A percentile compares a stretch with the other conserved stretches of the same genome.
These are phyloP conservation scores for Oryzaephilus surinamensis DNA, from an alignment of 1,140 invertebrate genomes.

Conservation along the genomic window DNA sequence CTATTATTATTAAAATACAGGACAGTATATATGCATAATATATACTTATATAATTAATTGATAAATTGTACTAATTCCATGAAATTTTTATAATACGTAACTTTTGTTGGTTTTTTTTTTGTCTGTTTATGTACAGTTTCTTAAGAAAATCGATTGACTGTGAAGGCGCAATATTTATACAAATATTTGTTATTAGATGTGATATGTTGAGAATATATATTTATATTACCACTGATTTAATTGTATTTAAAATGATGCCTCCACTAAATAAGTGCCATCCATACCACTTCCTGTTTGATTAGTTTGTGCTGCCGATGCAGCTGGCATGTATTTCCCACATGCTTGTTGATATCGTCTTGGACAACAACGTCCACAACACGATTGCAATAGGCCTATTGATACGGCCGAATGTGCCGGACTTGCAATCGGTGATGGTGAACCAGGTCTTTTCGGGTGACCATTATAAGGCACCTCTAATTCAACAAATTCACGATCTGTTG, in stretches of 20 bases:
- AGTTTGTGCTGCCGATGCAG: slow-evolving; percentile 60
- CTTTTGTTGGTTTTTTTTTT: too few species aligned
- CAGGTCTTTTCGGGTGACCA: slow-evolving; percentile 80
- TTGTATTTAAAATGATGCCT: slow-evolving; percentile 60
- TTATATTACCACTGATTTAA: too few species aligned
- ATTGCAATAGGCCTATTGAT: slow-evolving; percentile 63
- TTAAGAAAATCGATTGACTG: background rate
- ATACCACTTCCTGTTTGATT: slow-evolving; percentile 66
- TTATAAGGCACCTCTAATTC: slow-evolving; percentile 90
- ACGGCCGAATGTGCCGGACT: slow-evolving; percentile 77
- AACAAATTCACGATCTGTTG: slow-evolving; percentile 94
- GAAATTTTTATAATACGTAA: too few species aligned
- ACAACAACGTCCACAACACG: slow-evolving; percentile 79
- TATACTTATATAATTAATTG: too few species aligned
- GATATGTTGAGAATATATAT: background rate
- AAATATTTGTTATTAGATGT: background rate
- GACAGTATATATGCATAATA: too few species aligned
- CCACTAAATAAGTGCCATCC: slow-evolving; percentile 72
- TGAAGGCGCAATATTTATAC: background rate
- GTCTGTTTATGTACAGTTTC: background rate
- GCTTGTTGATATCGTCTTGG: slow-evolving; percentile 80
- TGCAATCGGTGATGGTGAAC: slow-evolving; percentile 71
- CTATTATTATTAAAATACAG: background rate
- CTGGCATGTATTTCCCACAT: slow-evolving; percentile 73
- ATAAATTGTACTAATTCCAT: too few species aligned